A percentile compares a stretch with the other conserved stretches of the same genome.
phyloP scores from a whole-genome alignment of 2,888 invertebrate species.

The Asteroscopus sphinx region DNA sequence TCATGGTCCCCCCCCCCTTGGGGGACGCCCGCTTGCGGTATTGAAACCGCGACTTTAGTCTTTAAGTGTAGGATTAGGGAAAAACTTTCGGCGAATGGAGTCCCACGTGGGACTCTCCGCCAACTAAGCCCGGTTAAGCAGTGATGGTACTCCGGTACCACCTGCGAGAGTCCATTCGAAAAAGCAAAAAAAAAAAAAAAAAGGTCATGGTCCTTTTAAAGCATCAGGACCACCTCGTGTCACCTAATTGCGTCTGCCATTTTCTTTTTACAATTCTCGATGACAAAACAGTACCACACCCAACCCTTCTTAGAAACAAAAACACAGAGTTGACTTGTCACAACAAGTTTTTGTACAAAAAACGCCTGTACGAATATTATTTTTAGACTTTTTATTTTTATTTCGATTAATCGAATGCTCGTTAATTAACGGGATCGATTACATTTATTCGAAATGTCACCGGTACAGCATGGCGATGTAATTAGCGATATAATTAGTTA shows the following conservation, averaged over 20 bases:
- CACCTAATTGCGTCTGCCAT: conserved; percentile 25
- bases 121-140: no score
- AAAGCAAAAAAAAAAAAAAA: no score
- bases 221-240: conserved; percentile 33
- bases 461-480: conserved; percentile 46
- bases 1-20: no score
- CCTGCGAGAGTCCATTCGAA: no score
- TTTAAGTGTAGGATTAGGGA: no score
- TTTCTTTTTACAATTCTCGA: conserved; percentile 26
- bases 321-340: conserved; percentile 11
- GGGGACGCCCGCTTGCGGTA: no score
- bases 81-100: no score
- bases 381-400: conserved; percentile 49
- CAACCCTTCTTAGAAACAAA: conserved; percentile 45
- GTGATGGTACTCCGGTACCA: no score
- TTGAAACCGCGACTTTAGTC: no score
- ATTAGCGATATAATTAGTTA: conserved; percentile 58
- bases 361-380: conserved; percentile 35
- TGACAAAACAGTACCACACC: conserved; percentile 33
- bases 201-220: conserved; percentile 9
- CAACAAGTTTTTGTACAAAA: conserved; percentile 39
- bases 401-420: conserved; percentile 64
- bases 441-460: conserved; percentile 72
- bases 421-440: conserved; percentile 71
- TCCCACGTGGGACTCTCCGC: no score